Conservation (phyloP, 1,140 invertebrate genomes). For the Holotrichia oblita region DNA sequence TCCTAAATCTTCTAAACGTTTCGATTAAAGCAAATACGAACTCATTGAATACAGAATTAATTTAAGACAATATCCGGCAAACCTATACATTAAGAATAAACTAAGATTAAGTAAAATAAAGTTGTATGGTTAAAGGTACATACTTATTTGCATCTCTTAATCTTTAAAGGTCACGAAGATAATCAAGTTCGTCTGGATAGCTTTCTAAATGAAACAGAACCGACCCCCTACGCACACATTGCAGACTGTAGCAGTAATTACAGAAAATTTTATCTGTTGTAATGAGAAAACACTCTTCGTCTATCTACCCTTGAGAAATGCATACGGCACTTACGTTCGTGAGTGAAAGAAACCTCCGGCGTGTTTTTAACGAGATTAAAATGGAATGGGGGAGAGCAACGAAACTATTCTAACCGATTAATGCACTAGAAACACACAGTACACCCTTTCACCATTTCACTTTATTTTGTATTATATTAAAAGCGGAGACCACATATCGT, state of each 20-base stretch:
- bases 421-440: slow-evolving; percentile 15
- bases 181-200: background rate
- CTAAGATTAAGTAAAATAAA: too few species aligned
- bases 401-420: slow-evolving; percentile 23
- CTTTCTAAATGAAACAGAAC: slow-evolving; percentile 8
- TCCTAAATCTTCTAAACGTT: too few species aligned
- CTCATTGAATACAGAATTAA: too few species aligned
- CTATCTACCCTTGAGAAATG: background rate
- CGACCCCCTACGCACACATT: background rate
- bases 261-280: slow-evolving; percentile 17
- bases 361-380: slow-evolving; percentile 30
- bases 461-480: too few species aligned
- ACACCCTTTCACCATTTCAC: background rate
- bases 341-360: slow-evolving; percentile 23
- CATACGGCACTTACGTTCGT: background rate
- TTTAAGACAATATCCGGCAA: too few species aligned
- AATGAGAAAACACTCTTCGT: slow-evolving; percentile 16
- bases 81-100: too few species aligned
- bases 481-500: background rate
- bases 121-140: too few species aligned
- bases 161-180: background rate
- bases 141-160: background rate
- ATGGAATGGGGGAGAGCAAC: slow-evolving; percentile 13
- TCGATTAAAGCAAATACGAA: too few species aligned
- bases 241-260: slow-evolving; percentile 29